phyloP scores from a whole-genome alignment of 1,140 invertebrate species.

The Drepana arcuata region DNA sequence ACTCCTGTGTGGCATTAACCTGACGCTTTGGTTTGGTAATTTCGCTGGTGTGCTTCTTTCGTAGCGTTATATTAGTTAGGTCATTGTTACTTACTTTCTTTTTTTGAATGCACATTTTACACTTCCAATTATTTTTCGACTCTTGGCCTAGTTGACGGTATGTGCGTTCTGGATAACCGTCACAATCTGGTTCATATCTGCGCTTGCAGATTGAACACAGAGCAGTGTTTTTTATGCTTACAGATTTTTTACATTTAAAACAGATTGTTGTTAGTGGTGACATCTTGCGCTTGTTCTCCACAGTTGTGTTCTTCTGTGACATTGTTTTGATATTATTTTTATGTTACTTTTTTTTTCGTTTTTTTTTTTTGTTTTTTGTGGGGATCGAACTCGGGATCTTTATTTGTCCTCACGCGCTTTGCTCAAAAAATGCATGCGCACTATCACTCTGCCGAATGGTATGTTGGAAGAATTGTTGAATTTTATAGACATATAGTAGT shows the following conservation, averaged over 20 bases:
- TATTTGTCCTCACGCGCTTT: too few relatives aligned
- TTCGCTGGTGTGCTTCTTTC: background rate
- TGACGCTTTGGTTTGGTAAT: background rate
- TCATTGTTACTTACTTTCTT: background rate
- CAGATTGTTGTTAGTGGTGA: background rate
- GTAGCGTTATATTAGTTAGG: background rate
- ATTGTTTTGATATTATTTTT: too few relatives aligned
- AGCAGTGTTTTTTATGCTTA: background rate
- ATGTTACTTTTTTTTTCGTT: too few relatives aligned
- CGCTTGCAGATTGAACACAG: background rate
- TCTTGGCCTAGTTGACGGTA: background rate
- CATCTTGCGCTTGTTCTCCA: too few relatives aligned
- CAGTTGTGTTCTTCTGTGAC: too few relatives aligned
- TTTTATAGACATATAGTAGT: too few relatives aligned
- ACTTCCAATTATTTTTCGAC: background rate
- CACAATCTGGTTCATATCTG: constrained; percentile 1
- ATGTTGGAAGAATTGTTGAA: too few relatives aligned
- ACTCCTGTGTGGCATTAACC: background rate
- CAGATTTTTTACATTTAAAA: constrained; percentile 1
- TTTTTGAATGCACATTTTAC: background rate
- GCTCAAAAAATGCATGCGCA: too few relatives aligned
- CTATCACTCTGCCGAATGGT: too few relatives aligned
- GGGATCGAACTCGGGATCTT: too few relatives aligned
- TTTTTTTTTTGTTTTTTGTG: too few relatives aligned
- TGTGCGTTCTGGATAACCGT: background rate